Base-by-base conservation (phyloP, 1,140 invertebrate genomes). In the Neotoxoptera formosana region DNA sequence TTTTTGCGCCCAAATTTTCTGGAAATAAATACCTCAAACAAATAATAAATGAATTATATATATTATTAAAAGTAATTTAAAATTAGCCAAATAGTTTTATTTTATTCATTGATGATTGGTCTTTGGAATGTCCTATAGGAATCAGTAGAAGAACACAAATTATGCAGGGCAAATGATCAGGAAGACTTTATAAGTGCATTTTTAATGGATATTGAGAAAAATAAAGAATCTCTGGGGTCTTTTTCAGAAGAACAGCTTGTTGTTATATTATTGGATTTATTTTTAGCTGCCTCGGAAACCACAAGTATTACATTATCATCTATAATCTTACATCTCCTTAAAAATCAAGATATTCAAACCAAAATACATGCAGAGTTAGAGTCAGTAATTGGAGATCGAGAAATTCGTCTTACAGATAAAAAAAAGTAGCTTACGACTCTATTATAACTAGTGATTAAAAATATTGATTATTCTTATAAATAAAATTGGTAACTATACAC, bases 241-340 rank as follows among this genome's bases (percentile, higher is more conserved):
- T 94, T 95, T 94, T 94, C 94, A 96, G 96, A 96, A 81, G 96
- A 97, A 95, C 96, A 97, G 95, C 95, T 97, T 20, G 94, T 97
- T 91, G 95, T 97, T 0, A 94, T 97, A 4, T 97, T 97, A 94
- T 94, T 97, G 93, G 97, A 97, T 94, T 95, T 97, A 76, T 96
- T 97, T 56, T 95, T 97, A 94, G 97, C 97, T 91, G 97, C 97
- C 11, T 96, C 96, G 8, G 97, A 97, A 94, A 97, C 97, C 0
- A 97, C 97, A 0, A 96, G 96, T 86, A 97, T 96, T 94, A 96
- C 96, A 0, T 94, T 97, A 14, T 95, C 96, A 0, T 96, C 96
- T 94, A 95, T 96, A n/a, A 95, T 98, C 41, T 95, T 97, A 0
- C 96, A 96, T 94, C 95, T 98, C 47, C 96, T 97, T 0, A 95